Evolutionary conservation across 2,113 vertebrate species (phyloP), one percentile per base, ranked within the genome.

Genomic region (Eptesicus fuscus): DNA sequence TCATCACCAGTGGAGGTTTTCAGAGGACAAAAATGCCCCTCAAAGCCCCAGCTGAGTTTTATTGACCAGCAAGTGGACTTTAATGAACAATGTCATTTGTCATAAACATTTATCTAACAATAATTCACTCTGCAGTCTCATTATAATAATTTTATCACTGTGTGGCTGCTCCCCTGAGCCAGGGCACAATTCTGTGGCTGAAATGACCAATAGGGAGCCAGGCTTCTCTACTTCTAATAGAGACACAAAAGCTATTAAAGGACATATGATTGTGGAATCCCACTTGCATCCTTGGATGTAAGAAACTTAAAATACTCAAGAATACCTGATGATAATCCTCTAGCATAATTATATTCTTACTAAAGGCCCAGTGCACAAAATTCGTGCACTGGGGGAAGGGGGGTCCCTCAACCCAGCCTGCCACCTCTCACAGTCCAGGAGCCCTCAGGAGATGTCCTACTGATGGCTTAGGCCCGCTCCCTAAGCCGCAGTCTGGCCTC

Each of bases 221-320:
- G 69, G 2, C 25, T n/a, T 94, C 49, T 61, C 73, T 69, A 4
- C 12, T 22, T 56, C 23, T 25, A 35, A 37, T 4, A 56, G 12
- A 85, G 9, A 61, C 69, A 2, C 53, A 47, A 80, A 96, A 76
- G 28, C 28, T 12, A 37, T 13, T 9, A 32, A 89, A 71, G n/a
- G 76, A 22, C 4, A 4, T 40, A 35, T 30, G 47, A 37, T 30
- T 28, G 4, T 16, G 63, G 9, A 30, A 7, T 12, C 30, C 40
- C 44, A 17, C 44, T 70, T 74, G 67, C 37, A 84, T 42, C 51
- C 71, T 40, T 32, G 32, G 42, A 22, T 70, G 10, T 9, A 78
- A 92, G 35, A 18, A 65, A 74, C 37, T 56, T 44, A 82, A 88
- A 96, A 83, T 23, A 40, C 28, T 47, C 67, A 86, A 42, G 79